A percentile compares a stretch with the other conserved stretches of the same genome.
phyloP scores from a whole-genome alignment of 2,113 vertebrate species.

The Rousettus leschenaultii region DNA sequence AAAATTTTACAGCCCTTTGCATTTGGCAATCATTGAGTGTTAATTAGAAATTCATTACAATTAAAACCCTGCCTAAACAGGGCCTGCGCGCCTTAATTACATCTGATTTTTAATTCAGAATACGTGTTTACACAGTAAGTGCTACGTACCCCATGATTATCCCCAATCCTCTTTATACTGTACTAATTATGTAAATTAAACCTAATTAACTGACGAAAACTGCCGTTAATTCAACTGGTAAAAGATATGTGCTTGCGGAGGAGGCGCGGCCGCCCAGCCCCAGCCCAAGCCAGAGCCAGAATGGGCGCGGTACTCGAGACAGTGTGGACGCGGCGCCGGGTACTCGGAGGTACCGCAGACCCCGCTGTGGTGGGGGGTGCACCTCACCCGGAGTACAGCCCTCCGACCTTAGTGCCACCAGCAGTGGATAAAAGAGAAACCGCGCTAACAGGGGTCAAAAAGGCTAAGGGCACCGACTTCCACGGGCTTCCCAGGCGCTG shows the following conservation, averaged over 20 bases:
- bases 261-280: conserved; percentile 58
- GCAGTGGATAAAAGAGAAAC: not conserved
- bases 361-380: accelerated
- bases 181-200: conserved; percentile 92
- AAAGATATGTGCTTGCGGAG: conserved; percentile 78
- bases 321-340: not conserved
- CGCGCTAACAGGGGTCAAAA: not conserved
- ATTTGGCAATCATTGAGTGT: conserved; percentile 87
- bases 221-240: conserved; percentile 87
- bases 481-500: not conserved
- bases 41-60: conserved; percentile 92
- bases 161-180: conserved; percentile 91
- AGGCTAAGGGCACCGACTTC: not conserved
- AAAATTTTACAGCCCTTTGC: conserved; percentile 82
- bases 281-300: conserved; percentile 6
- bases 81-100: conserved; percentile 88
- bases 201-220: conserved; percentile 90
- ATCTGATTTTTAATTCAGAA: conserved; percentile 90
- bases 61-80: conserved; percentile 86
- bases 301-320: not conserved
- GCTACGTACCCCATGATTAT: conserved; percentile 90
- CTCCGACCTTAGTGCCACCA: not conserved
- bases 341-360: not conserved
- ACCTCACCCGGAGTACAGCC: not conserved
- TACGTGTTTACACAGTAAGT: conserved; percentile 91